These are phyloP conservation scores for Drosophila diplacantha DNA, from an alignment of 2,888 invertebrate species.

Conservation along the genomic window DNA sequence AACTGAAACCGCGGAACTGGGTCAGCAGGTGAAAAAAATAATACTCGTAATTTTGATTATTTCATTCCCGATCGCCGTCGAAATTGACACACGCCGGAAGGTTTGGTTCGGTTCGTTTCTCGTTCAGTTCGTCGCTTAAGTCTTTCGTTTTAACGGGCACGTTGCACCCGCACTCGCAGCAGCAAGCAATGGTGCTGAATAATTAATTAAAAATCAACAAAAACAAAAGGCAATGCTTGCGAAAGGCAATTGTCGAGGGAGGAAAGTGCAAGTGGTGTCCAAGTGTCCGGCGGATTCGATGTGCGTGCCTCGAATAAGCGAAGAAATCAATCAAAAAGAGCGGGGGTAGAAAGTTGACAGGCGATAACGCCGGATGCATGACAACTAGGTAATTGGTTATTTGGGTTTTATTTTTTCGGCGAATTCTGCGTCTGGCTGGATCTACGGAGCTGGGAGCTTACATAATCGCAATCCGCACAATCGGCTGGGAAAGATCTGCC, in stretches of 20 bases:
- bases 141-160: constrained; percentile 53
- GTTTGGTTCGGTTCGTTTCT: constrained; percentile 63
- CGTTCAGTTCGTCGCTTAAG: constrained; percentile 61
- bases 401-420: constrained; percentile 11
- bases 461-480: constrained; percentile 47
- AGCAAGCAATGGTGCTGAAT: constrained; percentile 46
- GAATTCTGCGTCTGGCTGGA: constrained; percentile 23
- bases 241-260: constrained; percentile 40
- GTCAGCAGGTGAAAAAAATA: constrained; percentile 50
- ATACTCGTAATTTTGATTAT: constrained; percentile 37
- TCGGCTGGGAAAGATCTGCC: constrained; percentile 23
- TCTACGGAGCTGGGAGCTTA: constrained; percentile 36
- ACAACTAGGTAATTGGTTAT: constrained; percentile 37
- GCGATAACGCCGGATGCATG: constrained; percentile 38
- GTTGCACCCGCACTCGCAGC: constrained; percentile 41
- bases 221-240: constrained; percentile 22
- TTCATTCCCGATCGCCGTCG: constrained; percentile 31
- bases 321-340: constrained; percentile 50
- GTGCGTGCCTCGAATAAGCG: constrained; percentile 55
- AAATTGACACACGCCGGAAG: constrained; percentile 19
- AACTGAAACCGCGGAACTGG: constrained; percentile 44
- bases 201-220: constrained; percentile 47
- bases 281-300: constrained; percentile 27
- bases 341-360: constrained; percentile 57
- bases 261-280: constrained; percentile 65